A percentile compares a stretch with the other conserved stretches of the same genome.
These are phyloP conservation scores for Leucoptera coffeella DNA, from an alignment of 2,888 invertebrate species.

Conservation along the genomic window DNA sequence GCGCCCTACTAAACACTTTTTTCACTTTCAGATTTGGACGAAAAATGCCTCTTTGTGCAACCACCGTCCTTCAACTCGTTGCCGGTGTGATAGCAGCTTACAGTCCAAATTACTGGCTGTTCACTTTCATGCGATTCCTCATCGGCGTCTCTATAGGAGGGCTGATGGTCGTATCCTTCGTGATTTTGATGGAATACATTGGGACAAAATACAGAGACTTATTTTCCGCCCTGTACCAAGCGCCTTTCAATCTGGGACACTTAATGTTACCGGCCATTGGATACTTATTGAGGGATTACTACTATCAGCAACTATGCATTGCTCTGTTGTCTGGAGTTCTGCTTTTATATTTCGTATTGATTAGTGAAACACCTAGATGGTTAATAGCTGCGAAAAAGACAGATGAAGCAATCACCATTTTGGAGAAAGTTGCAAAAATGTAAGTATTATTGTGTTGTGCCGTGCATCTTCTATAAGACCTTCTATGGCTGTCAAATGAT, in stretches of 20 bases:
- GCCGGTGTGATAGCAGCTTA: constrained; percentile 64
- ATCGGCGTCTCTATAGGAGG: constrained; percentile 74
- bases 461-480: too few relatives aligned
- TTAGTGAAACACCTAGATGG: constrained; percentile 80
- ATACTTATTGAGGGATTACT: constrained; percentile 60
- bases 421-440: constrained; percentile 59
- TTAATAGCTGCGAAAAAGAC: constrained; percentile 62
- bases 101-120: constrained; percentile 54
- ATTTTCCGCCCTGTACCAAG: constrained; percentile 60
- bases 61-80: constrained; percentile 64
- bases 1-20: too few relatives aligned
- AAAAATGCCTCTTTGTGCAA: constrained; percentile 62
- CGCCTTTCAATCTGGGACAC: constrained; percentile 65
- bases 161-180: constrained; percentile 64
- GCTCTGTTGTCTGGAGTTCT: constrained; percentile 54
- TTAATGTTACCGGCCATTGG: constrained; percentile 56
- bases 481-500: too few relatives aligned
- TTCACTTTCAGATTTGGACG: constrained; percentile 62
- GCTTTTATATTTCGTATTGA: constrained; percentile 58
- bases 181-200: constrained; percentile 62
- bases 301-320: constrained; percentile 59
- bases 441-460: constrained; percentile 14
- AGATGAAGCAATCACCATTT: constrained; percentile 56
- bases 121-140: constrained; percentile 62
- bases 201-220: constrained; percentile 50